A percentile compares a stretch with the other conserved stretches of the same genome.
phyloP scores from a whole-genome alignment of 2,888 invertebrate species.

The Alloscopus bannaensis region DNA sequence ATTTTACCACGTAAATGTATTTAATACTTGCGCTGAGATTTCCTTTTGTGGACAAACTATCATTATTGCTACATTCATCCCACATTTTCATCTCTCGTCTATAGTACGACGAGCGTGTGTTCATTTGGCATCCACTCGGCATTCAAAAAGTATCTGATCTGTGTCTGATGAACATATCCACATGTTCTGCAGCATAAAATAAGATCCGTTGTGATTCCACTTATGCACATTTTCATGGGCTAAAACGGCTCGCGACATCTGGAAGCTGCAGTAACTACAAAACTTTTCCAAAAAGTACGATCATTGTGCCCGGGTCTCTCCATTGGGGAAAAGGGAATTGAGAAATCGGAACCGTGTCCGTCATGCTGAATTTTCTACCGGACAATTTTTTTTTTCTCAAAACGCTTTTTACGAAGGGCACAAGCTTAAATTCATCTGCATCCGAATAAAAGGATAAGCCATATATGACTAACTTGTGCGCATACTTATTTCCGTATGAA shows the following conservation, averaged over 20 bases:
- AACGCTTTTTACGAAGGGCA: slow-evolving; percentile 54
- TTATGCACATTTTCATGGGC: slow-evolving; percentile 36
- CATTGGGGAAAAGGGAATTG: slow-evolving; percentile 57
- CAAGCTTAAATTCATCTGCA: slow-evolving; percentile 58
- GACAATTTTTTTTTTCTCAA: slow-evolving; percentile 66
- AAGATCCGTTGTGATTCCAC: background rate
- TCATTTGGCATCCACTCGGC: slow-evolving; percentile 33
- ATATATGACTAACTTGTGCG: too few relatives aligned
- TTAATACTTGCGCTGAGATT: slow-evolving; percentile 60
- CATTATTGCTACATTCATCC: slow-evolving; percentile 13
- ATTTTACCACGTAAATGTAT: slow-evolving; percentile 66
- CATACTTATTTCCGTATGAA: too few relatives aligned
- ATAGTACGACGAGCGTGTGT: slow-evolving; percentile 50
- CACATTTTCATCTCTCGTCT: slow-evolving; percentile 21
- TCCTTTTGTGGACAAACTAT: slow-evolving; percentile 59
- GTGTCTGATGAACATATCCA: background rate
- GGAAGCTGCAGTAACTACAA: slow-evolving; percentile 49
- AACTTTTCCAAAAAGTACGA: slow-evolving; percentile 25
- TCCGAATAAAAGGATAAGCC: slow-evolving; percentile 22
- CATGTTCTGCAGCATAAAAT: background rate
- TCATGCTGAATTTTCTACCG: slow-evolving; percentile 71
- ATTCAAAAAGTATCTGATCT: slow-evolving; percentile 16
- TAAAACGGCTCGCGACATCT: slow-evolving; percentile 71
- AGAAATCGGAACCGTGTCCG: slow-evolving; percentile 71
- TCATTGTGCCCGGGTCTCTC: slow-evolving; percentile 38